These are phyloP conservation scores for Mythimna pallens DNA, from an alignment of 2,888 invertebrate species.

Conservation along the genomic window DNA sequence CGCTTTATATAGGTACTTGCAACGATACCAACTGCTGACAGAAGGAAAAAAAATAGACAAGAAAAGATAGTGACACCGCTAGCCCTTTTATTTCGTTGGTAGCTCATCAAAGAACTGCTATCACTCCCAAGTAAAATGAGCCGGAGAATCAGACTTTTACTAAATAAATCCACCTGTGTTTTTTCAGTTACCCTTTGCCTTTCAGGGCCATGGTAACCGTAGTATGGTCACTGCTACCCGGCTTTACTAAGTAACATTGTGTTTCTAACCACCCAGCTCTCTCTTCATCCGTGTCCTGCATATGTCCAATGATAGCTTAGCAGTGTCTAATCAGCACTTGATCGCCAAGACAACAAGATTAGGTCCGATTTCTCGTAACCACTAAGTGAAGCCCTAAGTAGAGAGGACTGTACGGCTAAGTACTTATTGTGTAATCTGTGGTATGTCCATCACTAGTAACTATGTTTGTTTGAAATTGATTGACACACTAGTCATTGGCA, in stretches of 20 bases:
- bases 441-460: conserved; percentile 21
- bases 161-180: no score
- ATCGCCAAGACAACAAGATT: conserved; percentile 34
- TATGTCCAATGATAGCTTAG: conserved; percentile 32
- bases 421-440: conserved; percentile 42
- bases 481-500: conserved; percentile 40
- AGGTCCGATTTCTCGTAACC: conserved; percentile 37
- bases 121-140: no score
- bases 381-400: conserved; percentile 43
- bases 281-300: neutral
- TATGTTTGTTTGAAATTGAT: conserved; percentile 45
- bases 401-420: conserved; percentile 36
- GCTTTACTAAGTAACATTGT: neutral
- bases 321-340: conserved; percentile 36
- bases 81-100: no score
- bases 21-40: no score
- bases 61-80: no score
- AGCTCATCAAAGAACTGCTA: no score
- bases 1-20: no score
- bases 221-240: neutral
- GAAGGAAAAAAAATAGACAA: no score
- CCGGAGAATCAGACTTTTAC: no score
- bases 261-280: neutral
- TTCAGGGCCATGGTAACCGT: no score
- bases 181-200: no score